Conservation (phyloP, 1,140 invertebrate genomes). For the Liolophura sinensis region DNA sequence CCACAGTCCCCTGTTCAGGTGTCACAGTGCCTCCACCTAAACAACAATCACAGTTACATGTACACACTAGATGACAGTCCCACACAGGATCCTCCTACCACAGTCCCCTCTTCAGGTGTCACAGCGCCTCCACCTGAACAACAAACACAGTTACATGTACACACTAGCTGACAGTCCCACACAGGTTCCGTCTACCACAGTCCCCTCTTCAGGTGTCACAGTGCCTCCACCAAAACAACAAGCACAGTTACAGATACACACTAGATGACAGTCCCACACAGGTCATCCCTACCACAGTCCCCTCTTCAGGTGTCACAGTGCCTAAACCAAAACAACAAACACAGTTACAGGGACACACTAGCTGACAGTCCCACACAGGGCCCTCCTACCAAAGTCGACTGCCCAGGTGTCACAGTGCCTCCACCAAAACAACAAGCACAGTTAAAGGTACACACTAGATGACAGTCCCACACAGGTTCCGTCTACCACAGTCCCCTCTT, state of each 20-base stretch:
- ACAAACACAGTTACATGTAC: no score
- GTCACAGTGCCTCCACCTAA: no score
- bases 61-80: no score
- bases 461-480: no score
- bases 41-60: no score
- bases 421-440: no score
- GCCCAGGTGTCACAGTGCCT: background rate
- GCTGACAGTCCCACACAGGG: background rate
- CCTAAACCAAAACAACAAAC: slow-evolving; percentile 16
- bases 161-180: background rate
- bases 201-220: background rate
- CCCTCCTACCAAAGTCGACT: background rate
- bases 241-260: slow-evolving; percentile 15
- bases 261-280: slow-evolving; percentile 16
- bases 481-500: no score
- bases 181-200: slow-evolving; percentile 1
- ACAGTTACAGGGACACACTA: background rate
- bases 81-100: no score
- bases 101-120: no score
- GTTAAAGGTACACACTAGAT: no score
- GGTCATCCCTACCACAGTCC: slow-evolving; percentile 12
- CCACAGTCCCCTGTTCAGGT: no score
- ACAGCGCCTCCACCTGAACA: no score
- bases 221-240: slow-evolving; percentile 2
- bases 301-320: slow-evolving; percentile 17